Evolutionary conservation across 2,113 vertebrate genomes (phyloP).

Genomic region (Fulica atra): DNA sequence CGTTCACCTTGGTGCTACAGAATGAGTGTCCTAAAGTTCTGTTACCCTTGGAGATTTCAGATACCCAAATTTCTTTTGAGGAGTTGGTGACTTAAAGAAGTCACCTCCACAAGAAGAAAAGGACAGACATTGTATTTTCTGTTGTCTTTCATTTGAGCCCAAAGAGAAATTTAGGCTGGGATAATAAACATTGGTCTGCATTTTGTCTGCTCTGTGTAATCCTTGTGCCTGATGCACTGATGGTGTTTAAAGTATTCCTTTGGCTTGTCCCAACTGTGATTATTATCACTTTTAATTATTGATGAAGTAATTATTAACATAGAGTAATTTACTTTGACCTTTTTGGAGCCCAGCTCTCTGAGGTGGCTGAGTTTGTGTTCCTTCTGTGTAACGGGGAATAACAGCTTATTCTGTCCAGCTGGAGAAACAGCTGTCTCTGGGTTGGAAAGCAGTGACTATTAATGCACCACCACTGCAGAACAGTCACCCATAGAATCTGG

Average conservation of each 20-base stretch:
- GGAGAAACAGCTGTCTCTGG: background rate
- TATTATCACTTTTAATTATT: slow-evolving; percentile 42
- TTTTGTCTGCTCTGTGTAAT: slow-evolving; percentile 10
- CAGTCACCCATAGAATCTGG: background rate
- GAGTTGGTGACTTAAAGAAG: background rate
- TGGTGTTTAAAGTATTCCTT: background rate
- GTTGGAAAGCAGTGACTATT: background rate
- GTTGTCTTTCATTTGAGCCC: background rate
- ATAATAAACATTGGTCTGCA: background rate
- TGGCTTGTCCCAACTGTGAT: background rate
- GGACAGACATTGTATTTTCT: background rate
- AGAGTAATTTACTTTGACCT: slow-evolving; percentile 2
- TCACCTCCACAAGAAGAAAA: background rate
- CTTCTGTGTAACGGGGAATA: background rate
- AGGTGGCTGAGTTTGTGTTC: background rate
- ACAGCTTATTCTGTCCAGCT: background rate
- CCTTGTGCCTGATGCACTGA: background rate
- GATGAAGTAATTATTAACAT: slow-evolving; percentile 19
- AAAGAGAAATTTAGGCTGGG: background rate
- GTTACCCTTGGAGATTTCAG: background rate
- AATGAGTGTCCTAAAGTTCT: background rate
- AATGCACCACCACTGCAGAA: background rate
- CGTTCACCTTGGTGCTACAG: background rate
- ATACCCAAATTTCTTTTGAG: background rate
- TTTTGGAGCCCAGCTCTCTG: background rate